phyloP scores from a whole-genome alignment of 2,888 invertebrate species.

The Byasa hedistus region DNA sequence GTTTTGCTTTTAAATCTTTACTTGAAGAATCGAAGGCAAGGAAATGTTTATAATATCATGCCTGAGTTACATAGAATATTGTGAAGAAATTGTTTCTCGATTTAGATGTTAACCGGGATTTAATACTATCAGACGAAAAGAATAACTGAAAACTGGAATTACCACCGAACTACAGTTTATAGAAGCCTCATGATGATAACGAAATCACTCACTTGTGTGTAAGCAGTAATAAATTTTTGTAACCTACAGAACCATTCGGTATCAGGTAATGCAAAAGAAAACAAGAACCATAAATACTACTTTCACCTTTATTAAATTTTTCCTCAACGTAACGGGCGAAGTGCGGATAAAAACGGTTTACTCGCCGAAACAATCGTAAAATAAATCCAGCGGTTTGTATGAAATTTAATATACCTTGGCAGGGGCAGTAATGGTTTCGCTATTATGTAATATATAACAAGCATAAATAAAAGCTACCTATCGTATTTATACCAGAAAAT shows the following conservation, averaged over 20 bases:
- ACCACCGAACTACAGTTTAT: no score
- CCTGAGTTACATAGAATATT: no score
- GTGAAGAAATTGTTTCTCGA: no score
- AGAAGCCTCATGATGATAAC: no score
- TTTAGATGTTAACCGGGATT: no score
- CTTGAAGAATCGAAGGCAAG: no score
- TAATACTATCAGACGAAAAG: no score
- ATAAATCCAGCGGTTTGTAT: constrained; percentile 20
- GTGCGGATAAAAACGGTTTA: constrained; percentile 18
- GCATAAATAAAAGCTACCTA: no score
- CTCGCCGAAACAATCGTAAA: constrained; percentile 19
- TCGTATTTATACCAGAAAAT: no score
- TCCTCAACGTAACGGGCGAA: constrained; percentile 14
- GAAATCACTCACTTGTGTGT: neutral
- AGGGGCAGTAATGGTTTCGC: neutral
- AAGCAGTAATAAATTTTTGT: neutral
- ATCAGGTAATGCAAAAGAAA: constrained; percentile 12
- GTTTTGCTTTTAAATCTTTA: no score
- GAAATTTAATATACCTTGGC: constrained; percentile 9
- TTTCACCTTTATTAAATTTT: constrained; percentile 28
- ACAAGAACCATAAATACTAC: constrained; percentile 21
- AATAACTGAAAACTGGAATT: no score
- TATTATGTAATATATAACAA: neutral
- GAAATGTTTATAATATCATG: no score
- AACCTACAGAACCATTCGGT: neutral